phyloP scores from a whole-genome alignment of 2,888 invertebrate species.

The Nemurella pictetii region DNA sequence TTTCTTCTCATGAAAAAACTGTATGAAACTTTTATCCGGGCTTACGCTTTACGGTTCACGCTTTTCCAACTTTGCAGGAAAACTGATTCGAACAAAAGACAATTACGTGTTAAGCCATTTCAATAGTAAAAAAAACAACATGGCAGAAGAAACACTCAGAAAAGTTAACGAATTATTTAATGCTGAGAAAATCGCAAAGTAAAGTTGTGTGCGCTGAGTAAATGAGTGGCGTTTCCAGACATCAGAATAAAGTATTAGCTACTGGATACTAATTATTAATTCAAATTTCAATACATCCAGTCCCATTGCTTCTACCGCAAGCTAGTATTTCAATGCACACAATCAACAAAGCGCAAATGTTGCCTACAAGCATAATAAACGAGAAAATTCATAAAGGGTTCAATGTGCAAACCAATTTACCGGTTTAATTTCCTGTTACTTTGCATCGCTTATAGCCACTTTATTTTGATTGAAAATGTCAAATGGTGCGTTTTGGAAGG shows the following conservation, averaged over 20 bases:
- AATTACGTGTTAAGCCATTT: neutral
- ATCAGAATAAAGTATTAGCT: neutral
- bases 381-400: neutral
- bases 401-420: neutral
- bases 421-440: neutral
- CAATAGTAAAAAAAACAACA: neutral
- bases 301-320: neutral
- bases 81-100: neutral
- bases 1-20: neutral
- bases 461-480: neutral
- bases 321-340: neutral
- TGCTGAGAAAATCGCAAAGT: neutral
- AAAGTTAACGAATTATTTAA: neutral
- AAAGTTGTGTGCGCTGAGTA: neutral
- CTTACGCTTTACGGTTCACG: neutral
- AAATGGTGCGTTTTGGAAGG: neutral
- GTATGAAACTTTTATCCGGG: neutral
- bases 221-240: too few relatives aligned
- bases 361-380: too few relatives aligned
- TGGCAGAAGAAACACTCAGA: neutral
- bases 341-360: neutral
- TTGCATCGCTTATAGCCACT: neutral
- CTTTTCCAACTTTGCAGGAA: neutral
- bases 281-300: neutral
- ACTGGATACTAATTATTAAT: neutral